Conservation (phyloP, 23 tunicate species). For the Diplosoma virens region DNA sequence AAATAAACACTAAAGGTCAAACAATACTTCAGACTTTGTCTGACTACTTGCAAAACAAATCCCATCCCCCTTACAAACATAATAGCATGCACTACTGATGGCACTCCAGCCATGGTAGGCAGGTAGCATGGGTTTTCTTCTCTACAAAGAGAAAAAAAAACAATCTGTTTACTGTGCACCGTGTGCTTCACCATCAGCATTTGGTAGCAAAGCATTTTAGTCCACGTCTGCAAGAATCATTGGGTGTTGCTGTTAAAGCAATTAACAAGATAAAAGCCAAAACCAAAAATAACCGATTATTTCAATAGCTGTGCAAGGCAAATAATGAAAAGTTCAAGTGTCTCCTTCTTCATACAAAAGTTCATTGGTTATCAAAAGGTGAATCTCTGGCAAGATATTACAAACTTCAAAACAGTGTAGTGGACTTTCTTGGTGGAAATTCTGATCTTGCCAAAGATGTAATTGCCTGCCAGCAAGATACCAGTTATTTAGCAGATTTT, state of each 20-base stretch:
- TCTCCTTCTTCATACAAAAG: too few species aligned
- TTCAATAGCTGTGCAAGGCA: too few species aligned
- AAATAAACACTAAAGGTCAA: background rate
- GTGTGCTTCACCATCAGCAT: too few species aligned
- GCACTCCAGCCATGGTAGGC: background rate
- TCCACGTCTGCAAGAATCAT: background rate
- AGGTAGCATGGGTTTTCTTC: background rate
- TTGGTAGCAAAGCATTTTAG: too few species aligned
- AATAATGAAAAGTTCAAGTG: too few species aligned
- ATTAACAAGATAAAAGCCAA: background rate
- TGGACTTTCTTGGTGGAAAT: too few species aligned
- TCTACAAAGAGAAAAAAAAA: background rate
- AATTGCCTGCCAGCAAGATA: background rate
- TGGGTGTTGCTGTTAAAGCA: background rate
- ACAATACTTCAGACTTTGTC: background rate
- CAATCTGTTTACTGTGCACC: background rate
- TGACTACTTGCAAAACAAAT: background rate
- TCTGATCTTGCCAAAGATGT: background rate
- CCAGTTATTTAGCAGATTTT: background rate
- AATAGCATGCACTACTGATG: too few species aligned
- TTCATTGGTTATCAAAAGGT: background rate
- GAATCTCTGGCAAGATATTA: background rate
- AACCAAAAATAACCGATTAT: too few species aligned
- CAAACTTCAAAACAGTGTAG: background rate
- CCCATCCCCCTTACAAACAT: too few species aligned